phyloP scores from a whole-genome alignment of 1,140 invertebrate genomes.

The Oncopeltus fasciatus region DNA sequence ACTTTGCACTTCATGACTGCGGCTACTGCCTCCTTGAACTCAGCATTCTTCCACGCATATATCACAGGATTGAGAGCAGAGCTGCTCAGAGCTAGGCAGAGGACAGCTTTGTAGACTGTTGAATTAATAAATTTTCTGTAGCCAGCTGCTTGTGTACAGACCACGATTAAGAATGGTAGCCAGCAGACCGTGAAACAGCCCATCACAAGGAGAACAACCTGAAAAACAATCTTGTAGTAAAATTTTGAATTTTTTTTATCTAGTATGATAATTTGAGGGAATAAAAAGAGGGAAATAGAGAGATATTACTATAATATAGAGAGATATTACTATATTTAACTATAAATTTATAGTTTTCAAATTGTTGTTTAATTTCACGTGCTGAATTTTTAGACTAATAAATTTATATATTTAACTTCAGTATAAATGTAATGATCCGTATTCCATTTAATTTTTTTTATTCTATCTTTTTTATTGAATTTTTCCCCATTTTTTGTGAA shows the following conservation, averaged over 20 bases:
- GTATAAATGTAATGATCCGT: no score
- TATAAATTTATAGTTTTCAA: no score
- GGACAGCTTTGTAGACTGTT: slow-evolving; percentile 47
- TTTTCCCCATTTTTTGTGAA: no score
- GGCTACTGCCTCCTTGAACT: slow-evolving; percentile 34
- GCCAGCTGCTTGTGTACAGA: slow-evolving; percentile 41
- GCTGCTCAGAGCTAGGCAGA: slow-evolving; percentile 55
- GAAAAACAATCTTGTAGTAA: slow-evolving; percentile 26
- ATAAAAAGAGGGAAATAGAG: no score
- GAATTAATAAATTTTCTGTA: slow-evolving; percentile 33
- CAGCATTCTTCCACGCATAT: slow-evolving; percentile 66
- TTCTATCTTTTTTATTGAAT: no score
- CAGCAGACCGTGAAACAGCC: slow-evolving; percentile 60
- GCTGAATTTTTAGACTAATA: no score
- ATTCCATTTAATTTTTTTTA: no score
- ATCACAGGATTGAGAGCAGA: slow-evolving; percentile 63
- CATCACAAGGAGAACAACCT: slow-evolving; percentile 55
- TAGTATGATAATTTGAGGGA: no score
- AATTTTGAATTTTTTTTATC: background rate
- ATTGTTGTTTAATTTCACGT: no score
- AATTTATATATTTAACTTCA: no score
- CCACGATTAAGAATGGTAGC: slow-evolving; percentile 55
- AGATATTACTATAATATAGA: no score
- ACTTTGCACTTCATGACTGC: background rate
- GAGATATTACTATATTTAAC: no score